phyloP scores from a whole-genome alignment of 2,113 vertebrate species.

The Smithornis capensis region DNA sequence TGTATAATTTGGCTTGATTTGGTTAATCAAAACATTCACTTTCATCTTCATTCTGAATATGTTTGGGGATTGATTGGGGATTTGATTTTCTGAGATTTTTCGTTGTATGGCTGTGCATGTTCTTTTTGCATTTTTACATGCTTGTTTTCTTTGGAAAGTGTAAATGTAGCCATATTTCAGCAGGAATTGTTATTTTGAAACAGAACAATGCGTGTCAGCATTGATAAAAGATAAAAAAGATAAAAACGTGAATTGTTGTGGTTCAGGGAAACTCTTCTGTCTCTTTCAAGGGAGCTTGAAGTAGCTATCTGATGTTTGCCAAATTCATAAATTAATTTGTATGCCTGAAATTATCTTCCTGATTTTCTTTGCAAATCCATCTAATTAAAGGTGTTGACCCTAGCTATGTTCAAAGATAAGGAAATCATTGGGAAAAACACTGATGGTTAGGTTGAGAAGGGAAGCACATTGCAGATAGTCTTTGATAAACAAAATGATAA shows the following conservation, averaged over 20 bases:
- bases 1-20: background rate
- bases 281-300: background rate
- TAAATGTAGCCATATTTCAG: background rate
- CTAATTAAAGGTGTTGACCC: background rate
- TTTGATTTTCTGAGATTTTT: rapidly evolving
- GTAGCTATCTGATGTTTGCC: background rate
- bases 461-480: background rate
- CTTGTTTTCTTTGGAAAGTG: background rate
- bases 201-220: background rate
- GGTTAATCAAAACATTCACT: background rate
- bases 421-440: rapidly evolving
- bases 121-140: background rate
- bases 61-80: background rate
- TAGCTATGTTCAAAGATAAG: background rate
- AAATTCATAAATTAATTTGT: background rate
- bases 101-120: rapidly evolving
- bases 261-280: background rate
- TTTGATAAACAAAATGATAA: background rate
- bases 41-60: background rate
- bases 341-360: background rate
- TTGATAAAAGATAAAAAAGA: too few relatives aligned
- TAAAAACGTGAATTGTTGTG: background rate
- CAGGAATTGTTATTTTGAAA: background rate
- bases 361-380: background rate
- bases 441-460: background rate